Evolutionary conservation across 2,888 invertebrate genomes (phyloP).

Genomic region (Drosophila pseudotalamancana): DNA sequence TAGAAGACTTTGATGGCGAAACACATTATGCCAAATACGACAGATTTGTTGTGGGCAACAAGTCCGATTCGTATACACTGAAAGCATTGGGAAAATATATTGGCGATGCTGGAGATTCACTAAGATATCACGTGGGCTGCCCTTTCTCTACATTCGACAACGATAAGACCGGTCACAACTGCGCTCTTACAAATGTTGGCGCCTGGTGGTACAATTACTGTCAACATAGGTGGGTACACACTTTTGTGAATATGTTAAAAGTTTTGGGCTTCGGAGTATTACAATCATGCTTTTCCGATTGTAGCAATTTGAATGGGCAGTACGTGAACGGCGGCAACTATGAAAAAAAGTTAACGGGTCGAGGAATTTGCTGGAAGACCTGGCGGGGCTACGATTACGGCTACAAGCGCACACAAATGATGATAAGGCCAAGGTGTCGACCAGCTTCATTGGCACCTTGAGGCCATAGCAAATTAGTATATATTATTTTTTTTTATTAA

Average conservation of each 20-base stretch:
- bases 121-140: constrained; percentile 88
- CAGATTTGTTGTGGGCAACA: constrained; percentile 87
- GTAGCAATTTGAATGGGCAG: constrained; percentile 88
- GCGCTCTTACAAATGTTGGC: constrained; percentile 88
- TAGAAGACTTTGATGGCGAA: constrained; percentile 87
- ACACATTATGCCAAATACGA: constrained; percentile 87
- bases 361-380: constrained; percentile 89
- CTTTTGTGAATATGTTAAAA: not conserved
- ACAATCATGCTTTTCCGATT: not conserved
- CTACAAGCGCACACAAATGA: constrained; percentile 87
- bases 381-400: constrained; percentile 88
- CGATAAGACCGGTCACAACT: constrained; percentile 87
- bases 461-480: constrained; percentile 8
- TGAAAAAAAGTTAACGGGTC: constrained; percentile 83
- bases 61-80: constrained; percentile 87
- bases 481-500: constrained; percentile 7
- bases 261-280: not conserved
- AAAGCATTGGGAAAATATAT: constrained; percentile 87
- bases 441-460: constrained; percentile 22
- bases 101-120: constrained; percentile 89
- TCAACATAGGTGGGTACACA: constrained; percentile 85
- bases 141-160: constrained; percentile 88
- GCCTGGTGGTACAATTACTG: constrained; percentile 91
- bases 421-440: constrained; percentile 85
- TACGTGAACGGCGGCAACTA: constrained; percentile 75